These are phyloP conservation scores for Galleria mellonella DNA, from an alignment of 1,140 invertebrate genomes.

Conservation along the genomic window DNA sequence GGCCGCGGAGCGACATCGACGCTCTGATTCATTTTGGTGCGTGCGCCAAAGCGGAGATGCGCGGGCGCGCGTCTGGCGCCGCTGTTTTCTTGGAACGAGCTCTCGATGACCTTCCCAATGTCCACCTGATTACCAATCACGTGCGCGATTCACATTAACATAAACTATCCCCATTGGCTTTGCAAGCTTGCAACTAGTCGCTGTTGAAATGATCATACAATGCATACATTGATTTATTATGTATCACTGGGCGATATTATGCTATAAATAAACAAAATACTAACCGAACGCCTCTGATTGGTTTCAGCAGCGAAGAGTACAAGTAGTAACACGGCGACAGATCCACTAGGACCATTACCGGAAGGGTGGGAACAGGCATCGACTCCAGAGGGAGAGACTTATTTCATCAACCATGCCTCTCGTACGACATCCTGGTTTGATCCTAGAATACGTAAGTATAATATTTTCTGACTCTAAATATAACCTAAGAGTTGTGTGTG, in stretches of 20 bases:
- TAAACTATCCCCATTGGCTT: slow-evolving; percentile 20
- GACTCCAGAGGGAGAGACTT: slow-evolving; percentile 94
- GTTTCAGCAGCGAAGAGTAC: slow-evolving; percentile 73
- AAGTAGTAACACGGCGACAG: slow-evolving; percentile 66
- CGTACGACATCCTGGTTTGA: slow-evolving; percentile 98
- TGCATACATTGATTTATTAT: slow-evolving; percentile 20
- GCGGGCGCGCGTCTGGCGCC: slow-evolving; percentile 32
- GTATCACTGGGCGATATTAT: slow-evolving; percentile 19
- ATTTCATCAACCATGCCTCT: slow-evolving; percentile 97
- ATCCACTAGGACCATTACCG: slow-evolving; percentile 86
- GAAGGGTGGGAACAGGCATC: slow-evolving; percentile 97
- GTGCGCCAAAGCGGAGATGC: slow-evolving; percentile 17
- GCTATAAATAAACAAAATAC: slow-evolving; percentile 19
- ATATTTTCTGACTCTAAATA: slow-evolving; percentile 1
- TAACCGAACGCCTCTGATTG: slow-evolving; percentile 44
- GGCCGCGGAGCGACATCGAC: slow-evolving; percentile 24
- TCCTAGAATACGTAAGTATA: slow-evolving; percentile 93
- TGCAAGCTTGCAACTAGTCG: slow-evolving; percentile 53
- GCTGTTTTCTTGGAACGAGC: slow-evolving; percentile 42
- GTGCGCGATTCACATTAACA: slow-evolving; percentile 22
- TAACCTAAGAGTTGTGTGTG: neutral
- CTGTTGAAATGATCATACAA: slow-evolving; percentile 60
- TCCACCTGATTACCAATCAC: slow-evolving; percentile 36
- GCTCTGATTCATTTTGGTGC: slow-evolving; percentile 24
- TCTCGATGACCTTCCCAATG: slow-evolving; percentile 38